Evolutionary conservation across 1,140 invertebrate species (phyloP).

Genomic region (Gerris buenoi): DNA sequence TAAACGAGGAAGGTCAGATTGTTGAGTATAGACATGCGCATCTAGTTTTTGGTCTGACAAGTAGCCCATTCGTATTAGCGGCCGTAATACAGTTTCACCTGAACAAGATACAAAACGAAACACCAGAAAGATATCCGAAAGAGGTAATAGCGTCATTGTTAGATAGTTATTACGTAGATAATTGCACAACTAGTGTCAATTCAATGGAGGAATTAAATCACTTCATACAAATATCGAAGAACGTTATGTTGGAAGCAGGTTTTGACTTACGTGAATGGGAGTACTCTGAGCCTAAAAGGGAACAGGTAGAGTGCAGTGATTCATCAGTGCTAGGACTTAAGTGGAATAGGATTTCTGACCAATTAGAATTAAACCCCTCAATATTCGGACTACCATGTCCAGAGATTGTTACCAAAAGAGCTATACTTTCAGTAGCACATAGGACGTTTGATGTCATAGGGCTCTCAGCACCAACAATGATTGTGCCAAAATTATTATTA

Average conservation of each 20-base stretch:
- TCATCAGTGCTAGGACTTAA: not conserved
- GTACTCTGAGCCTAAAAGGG: not conserved
- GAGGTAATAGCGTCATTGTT: not conserved
- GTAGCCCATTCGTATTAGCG: not conserved
- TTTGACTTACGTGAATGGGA: not conserved
- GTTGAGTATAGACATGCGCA: not conserved
- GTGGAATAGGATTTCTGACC: not conserved
- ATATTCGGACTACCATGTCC: not conserved
- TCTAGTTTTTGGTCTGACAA: not conserved
- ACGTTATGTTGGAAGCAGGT: not conserved
- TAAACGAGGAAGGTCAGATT: not conserved
- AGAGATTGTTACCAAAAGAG: not conserved
- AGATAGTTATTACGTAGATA: not conserved
- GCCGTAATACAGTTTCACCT: not conserved
- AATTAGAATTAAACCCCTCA: not conserved
- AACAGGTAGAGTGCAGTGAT: not conserved
- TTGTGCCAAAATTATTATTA: not conserved
- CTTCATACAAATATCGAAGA: not conserved
- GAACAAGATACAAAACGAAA: not conserved
- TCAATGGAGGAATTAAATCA: not conserved
- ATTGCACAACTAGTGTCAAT: not conserved
- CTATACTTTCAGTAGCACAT: not conserved
- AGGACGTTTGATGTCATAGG: not conserved
- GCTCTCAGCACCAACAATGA: not conserved
- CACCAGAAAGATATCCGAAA: not conserved